These are phyloP conservation scores for Phaenicophaeus curvirostris DNA, from an alignment of 2,797 vertebrate genomes.

Conservation along the genomic window DNA sequence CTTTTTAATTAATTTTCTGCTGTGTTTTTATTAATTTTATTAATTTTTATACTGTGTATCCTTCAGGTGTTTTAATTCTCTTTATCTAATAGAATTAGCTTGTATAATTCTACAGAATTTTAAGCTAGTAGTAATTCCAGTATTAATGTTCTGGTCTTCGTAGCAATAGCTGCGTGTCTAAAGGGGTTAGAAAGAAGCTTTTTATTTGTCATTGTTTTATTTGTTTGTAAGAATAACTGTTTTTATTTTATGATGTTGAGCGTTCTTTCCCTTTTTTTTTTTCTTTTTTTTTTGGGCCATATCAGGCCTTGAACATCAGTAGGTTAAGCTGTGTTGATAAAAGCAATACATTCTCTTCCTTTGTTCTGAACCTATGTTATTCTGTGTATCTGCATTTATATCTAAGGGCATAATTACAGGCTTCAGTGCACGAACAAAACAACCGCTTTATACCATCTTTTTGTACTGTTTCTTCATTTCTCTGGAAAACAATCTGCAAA, in stretches of 20 bases:
- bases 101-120: background rate
- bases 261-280: background rate
- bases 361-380: background rate
- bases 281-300: background rate
- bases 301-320: background rate
- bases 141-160: background rate
- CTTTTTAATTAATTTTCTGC: too few relatives aligned
- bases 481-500: background rate
- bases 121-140: background rate
- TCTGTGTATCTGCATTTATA: background rate
- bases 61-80: background rate
- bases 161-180: background rate
- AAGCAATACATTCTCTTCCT: background rate
- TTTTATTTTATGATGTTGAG: background rate
- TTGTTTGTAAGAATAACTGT: background rate
- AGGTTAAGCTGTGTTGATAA: background rate
- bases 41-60: background rate
- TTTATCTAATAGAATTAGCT: background rate
- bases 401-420: background rate
- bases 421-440: background rate
- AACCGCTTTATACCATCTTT: background rate
- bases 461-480: background rate
- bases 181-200: background rate
- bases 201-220: background rate
- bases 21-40: too few relatives aligned